Evolutionary conservation across 2,113 vertebrate species (phyloP).

Genomic region (Forbesichthys agassizii): DNA sequence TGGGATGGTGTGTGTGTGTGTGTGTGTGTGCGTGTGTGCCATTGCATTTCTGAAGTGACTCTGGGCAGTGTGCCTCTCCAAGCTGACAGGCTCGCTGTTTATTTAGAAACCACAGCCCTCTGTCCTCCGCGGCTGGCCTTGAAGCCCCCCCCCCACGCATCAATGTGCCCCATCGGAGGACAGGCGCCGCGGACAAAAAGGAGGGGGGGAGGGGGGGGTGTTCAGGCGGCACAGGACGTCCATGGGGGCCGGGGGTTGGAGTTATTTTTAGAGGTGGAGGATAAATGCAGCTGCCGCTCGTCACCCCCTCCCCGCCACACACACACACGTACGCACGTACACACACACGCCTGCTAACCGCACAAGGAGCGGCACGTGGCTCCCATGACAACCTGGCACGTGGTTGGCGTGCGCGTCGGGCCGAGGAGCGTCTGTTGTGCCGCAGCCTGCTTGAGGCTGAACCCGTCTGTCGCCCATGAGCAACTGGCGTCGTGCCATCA

Average conservation of each 20-base stretch:
- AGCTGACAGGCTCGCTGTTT: constrained; percentile 71
- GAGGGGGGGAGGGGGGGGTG: constrained; percentile 48
- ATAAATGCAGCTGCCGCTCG: constrained; percentile 71
- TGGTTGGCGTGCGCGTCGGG: constrained; percentile 52
- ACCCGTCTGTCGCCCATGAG: constrained; percentile 57
- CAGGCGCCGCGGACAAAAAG: constrained; percentile 72
- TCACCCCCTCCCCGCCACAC: constrained; percentile 70
- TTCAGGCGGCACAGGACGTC: constrained; percentile 16
- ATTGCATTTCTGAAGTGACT: constrained; percentile 61
- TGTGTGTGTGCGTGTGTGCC: background rate
- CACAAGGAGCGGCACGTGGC: constrained; percentile 67
- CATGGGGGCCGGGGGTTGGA: constrained; percentile 21
- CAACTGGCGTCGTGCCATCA: constrained; percentile 48
- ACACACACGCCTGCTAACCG: constrained; percentile 62
- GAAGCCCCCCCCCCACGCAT: constrained; percentile 70
- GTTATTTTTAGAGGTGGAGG: constrained; percentile 76
- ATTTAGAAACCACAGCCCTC: constrained; percentile 72
- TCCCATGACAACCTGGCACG: constrained; percentile 62
- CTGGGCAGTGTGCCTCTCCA: constrained; percentile 56
- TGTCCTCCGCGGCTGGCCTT: constrained; percentile 55
- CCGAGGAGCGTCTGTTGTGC: constrained; percentile 52
- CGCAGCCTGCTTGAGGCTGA: constrained; percentile 44
- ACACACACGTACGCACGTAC: constrained; percentile 30
- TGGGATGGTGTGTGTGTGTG: constrained; percentile 24
- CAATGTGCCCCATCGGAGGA: constrained; percentile 67